Conservation (phyloP, 2,888 invertebrate genomes). For the Drosophila longiperda region DNA sequence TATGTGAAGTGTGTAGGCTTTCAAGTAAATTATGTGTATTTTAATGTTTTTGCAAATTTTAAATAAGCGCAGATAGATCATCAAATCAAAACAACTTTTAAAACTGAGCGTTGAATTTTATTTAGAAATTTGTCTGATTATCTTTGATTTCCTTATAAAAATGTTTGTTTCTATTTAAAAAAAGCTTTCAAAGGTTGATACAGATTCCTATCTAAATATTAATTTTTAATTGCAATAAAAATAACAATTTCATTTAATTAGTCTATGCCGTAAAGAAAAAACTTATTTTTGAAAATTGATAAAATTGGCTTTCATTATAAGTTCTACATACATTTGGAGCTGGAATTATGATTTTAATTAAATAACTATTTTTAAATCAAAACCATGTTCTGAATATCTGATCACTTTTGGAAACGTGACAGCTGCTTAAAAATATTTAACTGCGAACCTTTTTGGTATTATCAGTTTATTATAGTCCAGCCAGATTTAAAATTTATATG, state of each 20-base stretch:
- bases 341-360: too few relatives aligned
- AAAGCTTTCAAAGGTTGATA: neutral
- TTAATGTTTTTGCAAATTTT: neutral
- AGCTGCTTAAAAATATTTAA: too few relatives aligned
- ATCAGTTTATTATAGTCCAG: too few relatives aligned
- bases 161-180: neutral
- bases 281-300: too few relatives aligned
- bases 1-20: neutral
- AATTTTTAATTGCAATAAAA: neutral
- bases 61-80: neutral
- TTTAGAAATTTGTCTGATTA: neutral
- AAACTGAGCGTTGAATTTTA: neutral
- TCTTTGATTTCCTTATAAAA: neutral
- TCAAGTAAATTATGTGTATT: neutral
- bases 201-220: neutral
- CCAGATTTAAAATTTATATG: too few relatives aligned
- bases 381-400: too few relatives aligned
- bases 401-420: too few relatives aligned
- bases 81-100: neutral
- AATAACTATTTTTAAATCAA: too few relatives aligned
- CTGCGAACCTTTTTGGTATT: too few relatives aligned
- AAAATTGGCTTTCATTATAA: too few relatives aligned
- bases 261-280: too few relatives aligned
- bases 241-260: neutral
- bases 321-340: too few relatives aligned